Evolutionary conservation across 2,888 invertebrate genomes (phyloP).

Genomic region (Aspidapion aeneum): DNA sequence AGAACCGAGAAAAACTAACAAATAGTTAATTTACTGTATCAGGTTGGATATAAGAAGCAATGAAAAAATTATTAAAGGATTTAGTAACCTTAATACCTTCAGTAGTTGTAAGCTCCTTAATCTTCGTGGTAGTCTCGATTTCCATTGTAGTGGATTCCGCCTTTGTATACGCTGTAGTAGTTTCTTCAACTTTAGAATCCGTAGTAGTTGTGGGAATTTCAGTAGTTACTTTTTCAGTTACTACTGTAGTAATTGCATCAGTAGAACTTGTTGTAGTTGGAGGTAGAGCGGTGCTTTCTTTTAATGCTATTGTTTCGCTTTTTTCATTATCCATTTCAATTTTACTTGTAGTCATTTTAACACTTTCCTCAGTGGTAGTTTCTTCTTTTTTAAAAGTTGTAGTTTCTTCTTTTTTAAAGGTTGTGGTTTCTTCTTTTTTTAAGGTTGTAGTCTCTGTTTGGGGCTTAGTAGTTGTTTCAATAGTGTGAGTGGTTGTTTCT

Average conservation of each 20-base stretch:
- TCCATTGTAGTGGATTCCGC: conserved; percentile 27
- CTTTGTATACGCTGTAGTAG: conserved; percentile 17
- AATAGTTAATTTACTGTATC: too few species aligned
- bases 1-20: too few species aligned
- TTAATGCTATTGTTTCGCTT: too few species aligned
- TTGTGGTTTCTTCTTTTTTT: conserved; percentile 13
- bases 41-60: too few species aligned
- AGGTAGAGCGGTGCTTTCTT: too few species aligned
- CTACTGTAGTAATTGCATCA: not conserved
- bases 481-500: conserved; percentile 19
- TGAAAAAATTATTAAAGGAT: too few species aligned
- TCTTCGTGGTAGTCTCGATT: conserved; percentile 23
- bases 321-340: too few species aligned
- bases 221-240: conserved; percentile 10
- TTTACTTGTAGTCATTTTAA: not conserved
- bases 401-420: conserved; percentile 11
- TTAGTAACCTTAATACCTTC: too few species aligned
- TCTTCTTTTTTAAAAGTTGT: conserved; percentile 7
- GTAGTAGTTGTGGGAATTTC: not conserved
- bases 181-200: not conserved
- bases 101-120: too few species aligned
- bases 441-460: conserved; percentile 12
- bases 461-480: conserved; percentile 24
- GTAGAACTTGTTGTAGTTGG: conserved; percentile 5
- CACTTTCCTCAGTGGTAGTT: not conserved